Percentiles rank a stretch among this genome's conserved stretches.
Evolutionary conservation across 2,888 invertebrate species (phyloP).

Genomic region (Brachyopa scutellaris): DNA sequence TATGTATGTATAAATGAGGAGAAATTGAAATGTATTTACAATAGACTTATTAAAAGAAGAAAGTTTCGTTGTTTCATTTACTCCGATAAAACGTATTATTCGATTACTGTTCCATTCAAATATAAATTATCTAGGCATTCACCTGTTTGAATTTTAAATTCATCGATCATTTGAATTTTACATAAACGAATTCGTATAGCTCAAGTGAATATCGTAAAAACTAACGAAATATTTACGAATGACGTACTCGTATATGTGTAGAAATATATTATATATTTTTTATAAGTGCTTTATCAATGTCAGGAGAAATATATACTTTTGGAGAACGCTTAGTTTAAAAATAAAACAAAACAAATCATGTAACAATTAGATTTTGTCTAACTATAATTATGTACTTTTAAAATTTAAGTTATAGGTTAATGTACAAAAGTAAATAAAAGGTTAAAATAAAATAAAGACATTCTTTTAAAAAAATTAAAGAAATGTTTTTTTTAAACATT

Average conservation of each 20-base stretch:
- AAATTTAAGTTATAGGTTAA: conserved; percentile 68
- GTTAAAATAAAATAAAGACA: conserved; percentile 50
- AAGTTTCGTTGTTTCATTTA: background rate
- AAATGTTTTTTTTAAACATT: no score
- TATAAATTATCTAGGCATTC: conserved; percentile 7
- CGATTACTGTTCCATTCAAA: conserved; percentile 9
- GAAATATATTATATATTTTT: conserved; percentile 14
- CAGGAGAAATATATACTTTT: conserved; percentile 35
- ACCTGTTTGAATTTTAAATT: conserved; percentile 9
- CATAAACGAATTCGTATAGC: conserved; percentile 37
- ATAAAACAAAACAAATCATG: background rate
- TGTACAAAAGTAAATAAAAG: conserved; percentile 69
- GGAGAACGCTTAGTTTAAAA: conserved; percentile 22
- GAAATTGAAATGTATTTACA: background rate
- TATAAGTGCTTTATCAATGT: conserved; percentile 34
- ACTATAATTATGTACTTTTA: conserved; percentile 61
- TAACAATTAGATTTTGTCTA: conserved; percentile 45
- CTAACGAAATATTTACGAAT: conserved; percentile 18
- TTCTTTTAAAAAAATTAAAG: conserved; percentile 23
- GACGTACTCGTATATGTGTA: conserved; percentile 3
- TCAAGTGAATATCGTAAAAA: conserved; percentile 39
- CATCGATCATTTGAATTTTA: conserved; percentile 28
- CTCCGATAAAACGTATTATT: background rate
- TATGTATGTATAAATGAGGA: no score
- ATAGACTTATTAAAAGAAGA: background rate